Base-by-base conservation (phyloP, 2,888 invertebrate genomes). In the Tenthredo notha region DNA sequence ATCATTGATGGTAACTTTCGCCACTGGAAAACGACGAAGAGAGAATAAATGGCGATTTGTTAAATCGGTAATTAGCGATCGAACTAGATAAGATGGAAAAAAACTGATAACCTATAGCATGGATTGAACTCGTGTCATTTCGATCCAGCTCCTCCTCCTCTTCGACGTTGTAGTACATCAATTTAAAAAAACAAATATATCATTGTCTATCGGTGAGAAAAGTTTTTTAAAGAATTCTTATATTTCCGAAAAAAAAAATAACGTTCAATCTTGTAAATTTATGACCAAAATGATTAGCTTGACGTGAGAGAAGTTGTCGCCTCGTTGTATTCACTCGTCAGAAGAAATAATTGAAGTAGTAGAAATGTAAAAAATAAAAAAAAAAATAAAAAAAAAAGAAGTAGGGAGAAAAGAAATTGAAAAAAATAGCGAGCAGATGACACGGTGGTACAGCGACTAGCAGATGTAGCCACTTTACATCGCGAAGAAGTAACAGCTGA, bases 131-230 rank as follows among this genome's bases (percentile, higher is more conserved):
- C 87, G 86, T 78, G 65, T 84, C 65, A 83, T 85, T 85, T 61
- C 37, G 80, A 74, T 86, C 85, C 33, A 87, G 80, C n/a, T 54
- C 87, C 50, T 75, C 85, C 85, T 87, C 87, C 72, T 88, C 87
- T 86, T 88, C 89, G 86, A 87, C 87, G 88, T 87, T 87, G 87
- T 91, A 92, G 87, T 91, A 92, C 92, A 92, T 92, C 89, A 90
- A 92, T 88, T 74, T 7, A 37, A 21, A 47, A 74, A 7, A 40
- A 40, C 18, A 4, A n/a, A n/a, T 3, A 12, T 9, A 74, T 9
- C 84, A 70, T 84, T 25, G 74, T 84, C 54, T 29, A 43, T 54
- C 67, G 29, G 47, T 25, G 77, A 50, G 1, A 54, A 47, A 33
- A 54, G 29, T 4, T 54, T n/a, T 82, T 61, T 29, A 12, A 15